Evolutionary conservation across 2,797 vertebrate genomes (phyloP).

Genomic region (Molossus alvarezi): DNA sequence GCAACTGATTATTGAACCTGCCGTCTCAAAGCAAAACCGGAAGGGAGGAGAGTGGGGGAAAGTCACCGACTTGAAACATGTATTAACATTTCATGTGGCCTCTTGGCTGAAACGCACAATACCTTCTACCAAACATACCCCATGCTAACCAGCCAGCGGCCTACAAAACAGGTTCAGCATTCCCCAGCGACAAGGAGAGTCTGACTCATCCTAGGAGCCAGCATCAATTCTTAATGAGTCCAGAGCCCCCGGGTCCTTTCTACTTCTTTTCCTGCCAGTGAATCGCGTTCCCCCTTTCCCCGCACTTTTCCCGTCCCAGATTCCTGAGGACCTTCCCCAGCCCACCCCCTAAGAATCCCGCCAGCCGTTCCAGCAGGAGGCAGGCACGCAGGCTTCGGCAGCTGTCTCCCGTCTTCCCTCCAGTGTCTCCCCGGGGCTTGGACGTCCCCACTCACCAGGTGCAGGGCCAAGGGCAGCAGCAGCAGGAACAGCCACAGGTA

Average conservation of each 20-base stretch:
- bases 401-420: not conserved
- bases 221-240: constrained; percentile 53
- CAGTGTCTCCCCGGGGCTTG: rapidly evolving
- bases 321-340: not conserved
- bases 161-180: not conserved
- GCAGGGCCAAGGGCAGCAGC: constrained; percentile 95
- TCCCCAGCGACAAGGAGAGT: not conserved
- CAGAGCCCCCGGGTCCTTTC: not conserved
- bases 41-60: not conserved
- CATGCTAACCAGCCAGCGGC: not conserved
- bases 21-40: constrained; percentile 29
- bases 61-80: not conserved
- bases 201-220: constrained; percentile 70
- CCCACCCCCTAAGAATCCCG: not conserved
- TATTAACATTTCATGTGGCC: not conserved
- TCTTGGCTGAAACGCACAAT: not conserved
- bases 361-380: not conserved
- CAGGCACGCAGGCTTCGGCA: not conserved
- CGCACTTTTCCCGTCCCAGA: not conserved
- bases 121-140: not conserved
- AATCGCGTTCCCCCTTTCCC: not conserved
- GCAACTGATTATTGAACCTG: not conserved
- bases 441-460: constrained; percentile 94
- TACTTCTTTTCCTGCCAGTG: not conserved
- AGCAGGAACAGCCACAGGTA: constrained; percentile 98